phyloP scores from a whole-genome alignment of 2,797 vertebrate genomes.

The Cyprinodon diabolis region DNA sequence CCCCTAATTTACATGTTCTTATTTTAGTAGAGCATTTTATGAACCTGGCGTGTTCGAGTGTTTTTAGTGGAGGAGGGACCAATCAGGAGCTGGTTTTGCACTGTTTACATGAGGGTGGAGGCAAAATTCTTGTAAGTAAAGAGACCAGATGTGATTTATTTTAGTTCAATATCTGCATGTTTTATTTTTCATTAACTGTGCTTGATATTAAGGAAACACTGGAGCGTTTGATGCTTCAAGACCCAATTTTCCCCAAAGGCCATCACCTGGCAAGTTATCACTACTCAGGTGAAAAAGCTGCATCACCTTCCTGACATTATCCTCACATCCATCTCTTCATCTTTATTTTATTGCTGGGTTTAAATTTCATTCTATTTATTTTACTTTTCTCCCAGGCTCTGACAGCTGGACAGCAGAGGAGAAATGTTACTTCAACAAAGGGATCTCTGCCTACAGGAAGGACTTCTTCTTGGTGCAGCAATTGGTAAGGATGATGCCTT shows the following conservation, averaged over 20 bases:
- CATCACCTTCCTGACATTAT: neutral
- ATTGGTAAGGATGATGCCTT: slow-evolving; percentile 77
- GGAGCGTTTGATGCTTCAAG: slow-evolving; percentile 69
- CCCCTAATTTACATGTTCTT: neutral
- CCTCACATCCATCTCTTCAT: neutral
- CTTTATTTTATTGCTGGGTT: neutral
- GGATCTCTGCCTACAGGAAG: slow-evolving; percentile 95
- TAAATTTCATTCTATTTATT: slow-evolving; percentile 2
- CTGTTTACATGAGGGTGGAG: slow-evolving; percentile 91
- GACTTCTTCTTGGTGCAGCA: slow-evolving; percentile 99
- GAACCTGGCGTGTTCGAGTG: slow-evolving; percentile 93
- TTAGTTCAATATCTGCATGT: neutral
- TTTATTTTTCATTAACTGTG: neutral
- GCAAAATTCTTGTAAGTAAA: slow-evolving; percentile 90
- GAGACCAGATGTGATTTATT: slow-evolving; percentile 7
- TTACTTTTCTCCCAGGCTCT: slow-evolving; percentile 81
- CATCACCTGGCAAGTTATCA: slow-evolving; percentile 73
- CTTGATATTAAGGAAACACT: slow-evolving; percentile 60
- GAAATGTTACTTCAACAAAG: slow-evolving; percentile 95
- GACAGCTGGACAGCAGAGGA: slow-evolving; percentile 92
- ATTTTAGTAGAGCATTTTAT: slow-evolving; percentile 87
- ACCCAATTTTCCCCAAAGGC: slow-evolving; percentile 60
- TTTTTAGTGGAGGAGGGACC: slow-evolving; percentile 92
- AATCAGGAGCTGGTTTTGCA: slow-evolving; percentile 96
- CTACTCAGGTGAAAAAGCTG: slow-evolving; percentile 69